phyloP scores from a whole-genome alignment of 1,140 invertebrate species.

The Brachionus calyciflorus region DNA sequence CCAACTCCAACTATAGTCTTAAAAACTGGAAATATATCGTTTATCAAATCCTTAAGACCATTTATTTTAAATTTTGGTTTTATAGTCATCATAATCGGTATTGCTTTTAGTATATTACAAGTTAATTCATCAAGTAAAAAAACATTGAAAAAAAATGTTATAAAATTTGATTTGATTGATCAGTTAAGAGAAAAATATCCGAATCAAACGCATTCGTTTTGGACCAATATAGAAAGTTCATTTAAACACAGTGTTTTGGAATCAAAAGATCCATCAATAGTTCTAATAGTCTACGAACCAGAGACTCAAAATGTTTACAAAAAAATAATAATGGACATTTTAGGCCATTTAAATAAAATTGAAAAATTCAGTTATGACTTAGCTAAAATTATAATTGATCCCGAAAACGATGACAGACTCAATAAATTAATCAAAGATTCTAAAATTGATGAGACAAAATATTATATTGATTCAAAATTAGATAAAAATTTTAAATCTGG shows the following conservation, averaged over 20 bases:
- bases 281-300: constrained; percentile 8
- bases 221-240: constrained; percentile 42
- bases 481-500: neutral
- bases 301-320: neutral
- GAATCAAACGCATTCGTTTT: constrained; percentile 12
- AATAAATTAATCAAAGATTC: neutral
- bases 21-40: too few species aligned
- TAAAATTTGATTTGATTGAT: constrained; percentile 5
- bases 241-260: constrained; percentile 37
- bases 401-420: neutral
- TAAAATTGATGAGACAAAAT: neutral
- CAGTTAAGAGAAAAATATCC: constrained; percentile 15
- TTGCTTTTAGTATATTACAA: too few species aligned
- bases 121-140: neutral
- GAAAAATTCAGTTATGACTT: neutral
- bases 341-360: constrained; percentile 6
- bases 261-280: constrained; percentile 32
- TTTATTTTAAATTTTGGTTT: too few species aligned
- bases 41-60: too few species aligned
- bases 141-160: neutral
- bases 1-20: too few species aligned
- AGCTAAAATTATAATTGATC: neutral
- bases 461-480: constrained; percentile 1
- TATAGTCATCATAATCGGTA: too few species aligned
- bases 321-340: constrained; percentile 7